Evolutionary conservation across 2,113 vertebrate genomes (phyloP).

Genomic region (Cebidichthys violaceus): DNA sequence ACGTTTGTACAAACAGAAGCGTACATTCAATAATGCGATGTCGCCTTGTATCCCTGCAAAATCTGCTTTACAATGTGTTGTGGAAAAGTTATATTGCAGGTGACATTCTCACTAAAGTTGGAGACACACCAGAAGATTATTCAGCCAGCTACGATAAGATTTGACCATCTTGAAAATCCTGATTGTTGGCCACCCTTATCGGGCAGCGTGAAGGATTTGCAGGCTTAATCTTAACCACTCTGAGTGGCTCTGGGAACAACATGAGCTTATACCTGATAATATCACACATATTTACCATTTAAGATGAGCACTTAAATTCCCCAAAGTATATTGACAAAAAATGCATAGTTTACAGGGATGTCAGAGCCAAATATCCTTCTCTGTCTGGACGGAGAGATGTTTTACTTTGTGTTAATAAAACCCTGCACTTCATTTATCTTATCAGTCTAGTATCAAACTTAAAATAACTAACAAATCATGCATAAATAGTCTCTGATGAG

Average conservation of each 20-base stretch:
- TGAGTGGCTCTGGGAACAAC: neutral
- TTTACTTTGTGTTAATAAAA: neutral
- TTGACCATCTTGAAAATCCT: slow-evolving; percentile 11
- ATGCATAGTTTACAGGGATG: neutral
- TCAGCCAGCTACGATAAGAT: slow-evolving; percentile 8
- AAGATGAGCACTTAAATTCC: neutral
- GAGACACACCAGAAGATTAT: neutral
- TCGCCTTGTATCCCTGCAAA: neutral
- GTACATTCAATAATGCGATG: neutral
- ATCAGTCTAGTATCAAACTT: neutral
- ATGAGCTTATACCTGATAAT: slow-evolving; percentile 32
- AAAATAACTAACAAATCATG: too few species aligned
- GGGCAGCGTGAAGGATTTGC: slow-evolving; percentile 23
- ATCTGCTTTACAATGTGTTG: neutral
- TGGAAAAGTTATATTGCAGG: neutral
- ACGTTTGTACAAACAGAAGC: neutral
- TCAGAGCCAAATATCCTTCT: neutral
- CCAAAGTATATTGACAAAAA: neutral
- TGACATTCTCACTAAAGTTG: neutral
- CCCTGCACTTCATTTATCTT: neutral
- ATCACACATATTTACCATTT: slow-evolving; percentile 31
- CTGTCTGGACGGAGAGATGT: neutral
- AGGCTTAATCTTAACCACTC: slow-evolving; percentile 7
- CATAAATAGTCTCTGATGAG: neutral
- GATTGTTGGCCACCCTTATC: slow-evolving; percentile 19